Evolutionary conservation across 2,113 vertebrate genomes (phyloP), one percentile per base, ranked within the genome.

Genomic region (Megaceryle torquata): DNA sequence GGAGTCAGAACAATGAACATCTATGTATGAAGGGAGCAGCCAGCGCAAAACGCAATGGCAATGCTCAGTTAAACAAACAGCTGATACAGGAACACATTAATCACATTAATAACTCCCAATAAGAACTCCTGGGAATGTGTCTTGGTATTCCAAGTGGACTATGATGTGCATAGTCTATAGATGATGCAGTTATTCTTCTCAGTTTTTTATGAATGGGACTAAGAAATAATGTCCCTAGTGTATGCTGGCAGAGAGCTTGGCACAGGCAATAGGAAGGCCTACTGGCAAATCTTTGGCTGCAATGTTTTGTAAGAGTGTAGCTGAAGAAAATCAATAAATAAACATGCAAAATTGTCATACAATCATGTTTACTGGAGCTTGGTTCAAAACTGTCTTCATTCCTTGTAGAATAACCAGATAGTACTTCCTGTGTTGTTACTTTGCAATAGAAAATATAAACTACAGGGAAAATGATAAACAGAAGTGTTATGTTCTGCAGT

Each of bases 1-100:
- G 63, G 41, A 91, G 86, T 51, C 97, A 98, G 97, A 97, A 98
- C 98, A 98, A 98, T 98, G 98, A 98, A 91, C 93, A 95, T 96
- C 95, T 98, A 97, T 98, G 97, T 98, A 96, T 75, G 93, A 86
- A 93, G 88, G 26, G 71, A 88, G 79, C 65, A 86, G 74, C 29
- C 64, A 79, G 68, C 22, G 54, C 89, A 94, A 93, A 96, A 92
- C 0, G 78, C 90, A 89, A 72, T 2, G 13, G 91, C 77, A 87
- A 77, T 31, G 59, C 77, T 86, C 94, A 76, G 69, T 89, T 88
- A 91, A 82, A 92, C 79, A 89, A 91, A 70, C 69, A 89, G 82
- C 82, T 92, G 92, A 90, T 95, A 67, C 19, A 41, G 89, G 85
- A 95, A 82, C 44, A 79, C 75, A 96, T 96, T 95, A 86, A 94